Evolutionary conservation across 1,140 invertebrate genomes (phyloP), one percentile per base, ranked within the genome.

Genomic region (Megalopta genalis): DNA sequence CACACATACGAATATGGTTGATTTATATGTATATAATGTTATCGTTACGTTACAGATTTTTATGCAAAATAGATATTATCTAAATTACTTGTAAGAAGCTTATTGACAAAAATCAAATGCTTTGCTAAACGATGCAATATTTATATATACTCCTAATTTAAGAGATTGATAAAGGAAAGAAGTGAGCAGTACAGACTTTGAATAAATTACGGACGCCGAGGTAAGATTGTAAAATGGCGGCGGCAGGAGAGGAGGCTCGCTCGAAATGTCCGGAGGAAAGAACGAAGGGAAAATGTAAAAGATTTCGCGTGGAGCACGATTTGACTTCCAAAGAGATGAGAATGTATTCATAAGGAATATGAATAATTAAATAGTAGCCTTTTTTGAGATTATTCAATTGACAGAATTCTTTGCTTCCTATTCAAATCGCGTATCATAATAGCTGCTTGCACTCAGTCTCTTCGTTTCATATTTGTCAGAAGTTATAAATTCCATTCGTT

Each of bases 281-380:
- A 25, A 64, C 8, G 60, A 27, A 77, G 46, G 16, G 18, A 66
- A 25, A 46, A n/a, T 46, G 64, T 42, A 71, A 49, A 68, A 71
- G 39, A 69, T 75, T 66, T 39, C 32, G 21, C 16, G 37, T 27
- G 18, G 57, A 39, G n/a, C 25, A 12, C 23, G 32, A 77, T 77
- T 77, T 77, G 76, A 71, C 62, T 77, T 37, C 68, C 68, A 72
- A 77, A 77, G 67, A 52, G 75, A 63, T 2, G 46, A 21, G 37
- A 57, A 64, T 63, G 32, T 72, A 72, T 77, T 77, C 76, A 71
- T 71, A 63, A n/a, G 23, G 23, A 64, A 77, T 71, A 71, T 64
- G 76, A 77, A 77, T 77, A 62, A 63, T 77, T 71, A 77, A 42
- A 71, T 42, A 27, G 23, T 42, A 23, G n/a, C 23, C 18, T 71